phyloP scores from a whole-genome alignment of 2,888 invertebrate genomes.

The Chrysolina oricalcia region DNA sequence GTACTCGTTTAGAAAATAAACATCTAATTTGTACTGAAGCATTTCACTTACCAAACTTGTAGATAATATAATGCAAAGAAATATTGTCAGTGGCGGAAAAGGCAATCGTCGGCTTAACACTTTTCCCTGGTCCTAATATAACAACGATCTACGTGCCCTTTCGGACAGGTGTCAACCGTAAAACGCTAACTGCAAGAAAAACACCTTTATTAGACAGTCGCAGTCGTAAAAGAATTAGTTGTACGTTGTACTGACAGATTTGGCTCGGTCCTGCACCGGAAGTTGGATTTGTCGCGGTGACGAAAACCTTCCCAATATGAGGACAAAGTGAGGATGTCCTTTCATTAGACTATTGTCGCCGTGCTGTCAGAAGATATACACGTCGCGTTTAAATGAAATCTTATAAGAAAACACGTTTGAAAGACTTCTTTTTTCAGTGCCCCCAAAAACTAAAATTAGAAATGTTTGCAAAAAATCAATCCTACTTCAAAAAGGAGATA shows the following conservation, averaged over 20 bases:
- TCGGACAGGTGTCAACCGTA: constrained; percentile 25
- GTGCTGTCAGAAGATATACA: not conserved
- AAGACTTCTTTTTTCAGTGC: no score
- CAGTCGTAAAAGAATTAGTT: constrained; percentile 49
- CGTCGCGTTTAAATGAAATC: no score
- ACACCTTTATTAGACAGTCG: constrained; percentile 48
- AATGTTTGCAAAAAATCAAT: no score
- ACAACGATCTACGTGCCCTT: constrained; percentile 14
- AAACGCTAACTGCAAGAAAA: constrained; percentile 39
- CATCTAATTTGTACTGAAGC: no score
- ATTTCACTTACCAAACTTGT: no score
- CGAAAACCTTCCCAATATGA: constrained; percentile 17
- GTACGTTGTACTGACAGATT: constrained; percentile 46
- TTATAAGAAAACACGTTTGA: no score
- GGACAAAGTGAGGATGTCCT: not conserved
- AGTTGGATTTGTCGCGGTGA: constrained; percentile 42
- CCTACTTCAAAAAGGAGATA: no score
- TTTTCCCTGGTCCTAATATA: constrained; percentile 20
- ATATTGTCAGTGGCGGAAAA: constrained; percentile 4
- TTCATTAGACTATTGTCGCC: not conserved
- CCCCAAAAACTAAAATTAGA: no score
- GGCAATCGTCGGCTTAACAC: not conserved
- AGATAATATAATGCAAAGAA: not conserved
- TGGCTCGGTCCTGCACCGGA: constrained; percentile 42
- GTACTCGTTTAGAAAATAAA: no score